Evolutionary conservation across 2,797 vertebrate genomes (phyloP), one percentile per base, ranked within the genome.

Genomic region (Phrynocephalus guinanensis): DNA sequence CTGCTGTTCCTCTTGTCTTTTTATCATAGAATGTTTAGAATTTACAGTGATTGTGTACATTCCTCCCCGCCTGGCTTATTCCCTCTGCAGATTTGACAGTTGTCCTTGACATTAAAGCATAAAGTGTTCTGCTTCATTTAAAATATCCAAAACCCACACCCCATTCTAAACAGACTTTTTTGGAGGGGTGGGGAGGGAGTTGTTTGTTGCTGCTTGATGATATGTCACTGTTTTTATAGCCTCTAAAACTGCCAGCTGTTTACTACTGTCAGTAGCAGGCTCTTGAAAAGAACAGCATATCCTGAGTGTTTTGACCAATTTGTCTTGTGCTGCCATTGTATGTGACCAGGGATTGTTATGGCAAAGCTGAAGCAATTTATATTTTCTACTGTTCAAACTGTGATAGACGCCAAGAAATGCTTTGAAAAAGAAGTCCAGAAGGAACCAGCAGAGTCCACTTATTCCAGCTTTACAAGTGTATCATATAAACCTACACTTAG

Each of bases 81-180:
- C 38, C 22, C 85, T 90, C 71, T 84, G 86, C 83, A 93, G 78
- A 92, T 86, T 71, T 0, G 30, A 87, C 78, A 50, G 90, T 82
- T 85, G 88, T 91, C 91, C 91, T 94, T 94, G 91, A 94, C 77
- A 92, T 93, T 92, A 94, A 91, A 92, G 84, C 60, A 28, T 89
- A 68, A 91, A 89, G 67, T 75, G 90, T 92, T 89, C 89, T 56
- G 5, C 81, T 93, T 94, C 83, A 72, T 87, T 93, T 93, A 80
- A 87, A 90, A 76, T 91, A 82, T 30, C 80, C 85, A 92, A 90
- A 83, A 56, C 8, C 56, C 22, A 70, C 11, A 70, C 16, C 20
- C 50, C 16, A 88, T 33, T 90, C 48, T 87, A 91, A 92, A 86
- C 3, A 89, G 79, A 28, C 77, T 24, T 87, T 91, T 87, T 79